Percentiles rank a stretch among this genome's conserved stretches.
Conservation (phyloP, 1,140 invertebrate species). For the Anoplolepis gracilipes region DNA sequence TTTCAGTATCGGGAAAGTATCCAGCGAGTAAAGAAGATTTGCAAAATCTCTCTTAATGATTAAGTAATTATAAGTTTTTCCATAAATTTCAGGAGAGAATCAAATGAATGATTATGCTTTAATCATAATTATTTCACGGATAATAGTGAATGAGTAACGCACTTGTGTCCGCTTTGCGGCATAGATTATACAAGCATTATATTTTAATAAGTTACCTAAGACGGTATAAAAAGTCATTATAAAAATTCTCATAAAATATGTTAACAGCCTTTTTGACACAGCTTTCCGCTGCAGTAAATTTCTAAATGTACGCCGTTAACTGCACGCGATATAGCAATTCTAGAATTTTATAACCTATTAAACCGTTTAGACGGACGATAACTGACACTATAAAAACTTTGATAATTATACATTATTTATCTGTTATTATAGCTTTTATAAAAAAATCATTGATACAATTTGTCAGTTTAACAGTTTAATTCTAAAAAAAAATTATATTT, state of each 20-base stretch:
- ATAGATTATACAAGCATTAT: constrained; percentile 25
- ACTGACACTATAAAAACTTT: constrained; percentile 1
- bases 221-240: constrained; percentile 18
- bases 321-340: background rate
- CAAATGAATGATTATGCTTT: background rate
- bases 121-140: background rate
- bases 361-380: background rate
- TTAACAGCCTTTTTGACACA: constrained; percentile 17
- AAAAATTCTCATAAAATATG: background rate
- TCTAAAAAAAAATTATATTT: background rate
- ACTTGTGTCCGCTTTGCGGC: background rate
- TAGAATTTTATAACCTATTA: background rate
- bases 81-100: background rate
- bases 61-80: constrained; percentile 20
- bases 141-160: constrained; percentile 25
- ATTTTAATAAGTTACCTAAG: constrained; percentile 13
- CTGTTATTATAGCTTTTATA: constrained; percentile 11
- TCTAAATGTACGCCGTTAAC: constrained; percentile 18
- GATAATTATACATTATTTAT: background rate
- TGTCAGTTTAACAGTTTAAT: background rate
- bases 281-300: constrained; percentile 26
- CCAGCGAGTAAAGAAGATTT: no score
- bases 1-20: no score
- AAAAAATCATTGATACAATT: background rate
- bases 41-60: no score